These are phyloP conservation scores for Magallana angulata DNA, from an alignment of 1,140 invertebrate genomes.

Conservation along the genomic window DNA sequence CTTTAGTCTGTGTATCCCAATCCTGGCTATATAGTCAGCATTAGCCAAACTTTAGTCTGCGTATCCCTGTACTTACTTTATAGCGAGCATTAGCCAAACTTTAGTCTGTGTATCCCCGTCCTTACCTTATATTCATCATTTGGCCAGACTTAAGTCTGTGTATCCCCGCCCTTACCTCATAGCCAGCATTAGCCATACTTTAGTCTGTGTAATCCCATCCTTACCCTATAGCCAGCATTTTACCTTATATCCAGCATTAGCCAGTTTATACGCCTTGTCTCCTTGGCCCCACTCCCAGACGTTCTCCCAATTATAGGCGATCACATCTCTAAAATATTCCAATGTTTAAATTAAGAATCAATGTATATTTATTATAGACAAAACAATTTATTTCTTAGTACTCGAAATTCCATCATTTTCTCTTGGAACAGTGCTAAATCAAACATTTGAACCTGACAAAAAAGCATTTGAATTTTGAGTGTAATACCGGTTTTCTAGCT, in stretches of 20 bases:
- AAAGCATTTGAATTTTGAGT: neutral
- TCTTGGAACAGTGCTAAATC: too few relatives aligned
- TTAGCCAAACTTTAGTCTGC: too few relatives aligned
- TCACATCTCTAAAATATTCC: slow-evolving; percentile 55
- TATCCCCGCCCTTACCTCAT: slow-evolving; percentile 62
- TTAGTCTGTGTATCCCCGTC: neutral
- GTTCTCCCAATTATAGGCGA: slow-evolving; percentile 70
- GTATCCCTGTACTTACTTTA: slow-evolving; percentile 58
- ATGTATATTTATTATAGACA: too few relatives aligned
- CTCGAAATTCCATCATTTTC: too few relatives aligned
- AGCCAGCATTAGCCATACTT: slow-evolving; percentile 62
- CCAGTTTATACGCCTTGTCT: slow-evolving; percentile 70
- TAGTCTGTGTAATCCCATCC: neutral
- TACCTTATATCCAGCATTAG: slow-evolving; percentile 75
- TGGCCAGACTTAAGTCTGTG: neutral
- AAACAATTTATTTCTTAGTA: too few relatives aligned
- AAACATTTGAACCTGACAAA: too few relatives aligned
- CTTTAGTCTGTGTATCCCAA: too few relatives aligned
- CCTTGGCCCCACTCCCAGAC: slow-evolving; percentile 73
- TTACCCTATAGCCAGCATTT: too few relatives aligned
- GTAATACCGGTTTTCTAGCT: too few relatives aligned
- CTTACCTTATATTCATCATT: too few relatives aligned
- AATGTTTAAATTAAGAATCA: neutral
- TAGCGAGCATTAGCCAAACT: slow-evolving; percentile 56
- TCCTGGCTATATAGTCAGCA: too few relatives aligned